phyloP scores from a whole-genome alignment of 2,113 vertebrate species.

The Eidolon helvum region DNA sequence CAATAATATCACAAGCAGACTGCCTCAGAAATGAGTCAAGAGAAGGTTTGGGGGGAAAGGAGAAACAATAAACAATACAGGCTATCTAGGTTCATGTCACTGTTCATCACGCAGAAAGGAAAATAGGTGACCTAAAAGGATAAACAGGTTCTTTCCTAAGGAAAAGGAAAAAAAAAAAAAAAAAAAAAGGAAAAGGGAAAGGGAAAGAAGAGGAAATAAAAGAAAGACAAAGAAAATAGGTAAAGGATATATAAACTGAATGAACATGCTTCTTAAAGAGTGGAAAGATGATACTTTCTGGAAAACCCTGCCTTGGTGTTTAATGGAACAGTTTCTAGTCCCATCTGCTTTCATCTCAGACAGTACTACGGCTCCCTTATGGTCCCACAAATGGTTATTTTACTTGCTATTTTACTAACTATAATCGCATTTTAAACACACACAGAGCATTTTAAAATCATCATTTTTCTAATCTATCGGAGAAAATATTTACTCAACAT shows the following conservation, averaged over 20 bases:
- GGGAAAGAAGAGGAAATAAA: neutral
- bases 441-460: neutral
- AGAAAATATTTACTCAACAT: slow-evolving; percentile 14
- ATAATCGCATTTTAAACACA: slow-evolving; percentile 30
- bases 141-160: neutral
- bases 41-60: neutral
- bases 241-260: neutral
- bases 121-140: slow-evolving; percentile 41
- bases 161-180: neutral
- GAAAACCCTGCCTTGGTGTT: slow-evolving; percentile 29
- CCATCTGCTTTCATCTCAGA: slow-evolving; percentile 47
- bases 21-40: slow-evolving; percentile 20
- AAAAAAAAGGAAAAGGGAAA: neutral
- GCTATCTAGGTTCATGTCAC: neutral
- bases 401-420: slow-evolving; percentile 51
- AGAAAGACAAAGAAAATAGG: neutral
- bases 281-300: neutral
- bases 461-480: neutral
- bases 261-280: neutral
- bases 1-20: slow-evolving; percentile 1
- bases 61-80: slow-evolving; percentile 49
- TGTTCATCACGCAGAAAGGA: neutral
- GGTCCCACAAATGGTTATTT: neutral
- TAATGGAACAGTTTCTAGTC: slow-evolving; percentile 51
- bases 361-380: slow-evolving; percentile 27